These are phyloP conservation scores for Lindbergichthys nudifrons DNA, from an alignment of 2,797 vertebrate genomes.

Conservation along the genomic window DNA sequence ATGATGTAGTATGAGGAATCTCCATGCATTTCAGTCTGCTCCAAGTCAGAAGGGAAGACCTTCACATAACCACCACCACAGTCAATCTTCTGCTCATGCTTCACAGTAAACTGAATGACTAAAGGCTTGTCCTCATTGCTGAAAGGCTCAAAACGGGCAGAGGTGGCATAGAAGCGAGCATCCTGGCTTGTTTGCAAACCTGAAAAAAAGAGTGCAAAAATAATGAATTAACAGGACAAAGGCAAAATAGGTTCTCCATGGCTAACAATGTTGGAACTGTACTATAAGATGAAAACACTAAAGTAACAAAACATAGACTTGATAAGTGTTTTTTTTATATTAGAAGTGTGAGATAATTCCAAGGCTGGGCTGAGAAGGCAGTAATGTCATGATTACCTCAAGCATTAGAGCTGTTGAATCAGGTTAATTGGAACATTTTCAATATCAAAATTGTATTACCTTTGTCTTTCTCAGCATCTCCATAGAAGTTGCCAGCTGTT, in stretches of 20 bases:
- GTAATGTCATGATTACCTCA: background rate
- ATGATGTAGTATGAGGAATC: slow-evolving; percentile 97
- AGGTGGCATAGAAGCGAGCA: slow-evolving; percentile 93
- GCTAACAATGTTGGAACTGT: background rate
- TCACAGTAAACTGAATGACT: slow-evolving; percentile 95
- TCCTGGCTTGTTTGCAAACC: slow-evolving; percentile 97
- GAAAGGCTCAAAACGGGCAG: slow-evolving; percentile 90
- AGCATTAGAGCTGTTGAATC: background rate
- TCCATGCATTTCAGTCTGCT: slow-evolving; percentile 92
- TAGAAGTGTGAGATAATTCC: background rate
- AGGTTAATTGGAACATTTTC: background rate
- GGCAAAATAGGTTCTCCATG: background rate
- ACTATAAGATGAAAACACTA: background rate
- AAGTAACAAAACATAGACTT: background rate
- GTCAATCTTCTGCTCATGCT: slow-evolving; percentile 98
- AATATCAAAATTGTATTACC: slow-evolving; percentile 49
- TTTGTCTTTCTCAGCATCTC: slow-evolving; percentile 88
- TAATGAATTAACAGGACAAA: background rate
- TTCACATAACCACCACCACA: slow-evolving; percentile 96
- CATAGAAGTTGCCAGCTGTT: slow-evolving; percentile 92
- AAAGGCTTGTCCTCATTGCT: slow-evolving; percentile 91
- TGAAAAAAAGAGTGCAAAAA: slow-evolving; percentile 58
- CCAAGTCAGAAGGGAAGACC: slow-evolving; percentile 89
- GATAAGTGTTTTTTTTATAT: too few species aligned
- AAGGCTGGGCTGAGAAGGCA: background rate